A percentile compares a stretch with the other conserved stretches of the same genome.
These are phyloP conservation scores for Philantomba maxwellii DNA, from an alignment of 2,113 vertebrate species.

Conservation along the genomic window DNA sequence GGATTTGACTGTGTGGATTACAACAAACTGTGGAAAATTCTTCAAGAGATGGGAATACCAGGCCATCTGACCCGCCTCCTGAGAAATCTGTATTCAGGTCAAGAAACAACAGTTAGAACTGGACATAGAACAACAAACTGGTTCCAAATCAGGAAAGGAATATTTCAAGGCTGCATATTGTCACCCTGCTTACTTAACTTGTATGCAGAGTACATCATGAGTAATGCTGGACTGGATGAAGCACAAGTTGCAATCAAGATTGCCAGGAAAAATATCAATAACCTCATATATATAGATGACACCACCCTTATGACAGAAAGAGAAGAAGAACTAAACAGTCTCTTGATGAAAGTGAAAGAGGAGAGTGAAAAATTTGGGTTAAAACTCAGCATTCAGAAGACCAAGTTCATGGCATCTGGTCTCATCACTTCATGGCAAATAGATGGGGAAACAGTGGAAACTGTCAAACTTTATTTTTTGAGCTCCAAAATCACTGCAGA, in stretches of 20 bases:
- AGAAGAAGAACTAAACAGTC: background rate
- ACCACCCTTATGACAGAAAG: background rate
- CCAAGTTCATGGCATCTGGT: background rate
- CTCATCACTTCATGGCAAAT: background rate
- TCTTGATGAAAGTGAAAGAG: background rate
- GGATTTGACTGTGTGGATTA: background rate
- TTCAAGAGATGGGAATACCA: background rate
- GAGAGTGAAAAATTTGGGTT: background rate
- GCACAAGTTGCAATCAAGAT: background rate
- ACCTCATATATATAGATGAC: background rate
- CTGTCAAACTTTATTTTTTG: background rate
- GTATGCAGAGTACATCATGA: background rate
- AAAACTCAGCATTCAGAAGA: background rate
- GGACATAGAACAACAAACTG: background rate
- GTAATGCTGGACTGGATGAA: background rate
- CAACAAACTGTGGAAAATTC: background rate
- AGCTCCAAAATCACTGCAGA: background rate
- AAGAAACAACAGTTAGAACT: background rate
- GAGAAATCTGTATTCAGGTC: background rate
- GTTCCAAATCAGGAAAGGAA: background rate
- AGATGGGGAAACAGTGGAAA: background rate
- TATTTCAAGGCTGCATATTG: background rate
- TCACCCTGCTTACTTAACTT: background rate
- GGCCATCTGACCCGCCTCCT: background rate
- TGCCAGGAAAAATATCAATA: background rate